Evolutionary conservation across 1,140 invertebrate genomes (phyloP).

Genomic region (Aphelinus atriplicis): DNA sequence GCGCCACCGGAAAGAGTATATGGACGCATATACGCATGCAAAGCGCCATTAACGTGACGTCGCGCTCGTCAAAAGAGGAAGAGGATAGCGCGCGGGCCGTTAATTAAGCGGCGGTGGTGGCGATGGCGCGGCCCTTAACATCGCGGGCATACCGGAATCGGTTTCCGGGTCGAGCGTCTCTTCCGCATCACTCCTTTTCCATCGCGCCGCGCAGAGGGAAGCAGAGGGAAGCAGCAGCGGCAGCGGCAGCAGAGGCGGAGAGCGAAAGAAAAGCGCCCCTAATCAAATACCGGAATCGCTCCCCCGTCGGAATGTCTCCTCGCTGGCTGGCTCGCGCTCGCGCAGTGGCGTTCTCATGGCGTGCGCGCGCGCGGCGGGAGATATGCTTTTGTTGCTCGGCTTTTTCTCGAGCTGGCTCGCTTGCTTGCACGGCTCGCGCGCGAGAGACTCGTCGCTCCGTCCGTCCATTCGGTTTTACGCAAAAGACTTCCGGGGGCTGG

Average conservation of each 20-base stretch:
- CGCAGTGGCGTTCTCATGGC: neutral
- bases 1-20: neutral
- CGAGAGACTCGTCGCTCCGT: neutral
- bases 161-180: conserved; percentile 5
- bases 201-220: too few species aligned
- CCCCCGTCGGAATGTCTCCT: conserved; percentile 18
- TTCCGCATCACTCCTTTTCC: conserved; percentile 19
- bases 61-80: neutral
- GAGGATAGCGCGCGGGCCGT: neutral
- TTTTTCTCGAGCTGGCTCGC: neutral
- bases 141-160: conserved; percentile 8
- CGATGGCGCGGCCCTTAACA: neutral
- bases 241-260: neutral
- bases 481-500: conserved; percentile 35
- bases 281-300: conserved; percentile 30
- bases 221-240: too few species aligned
- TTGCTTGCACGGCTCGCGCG: too few species aligned
- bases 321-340: neutral
- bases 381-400: neutral
- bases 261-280: conserved; percentile 17
- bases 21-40: too few species aligned
- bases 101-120: too few species aligned
- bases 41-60: too few species aligned
- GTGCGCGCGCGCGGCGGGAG: neutral
- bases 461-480: conserved; percentile 8